Conservation (phyloP, 2,888 invertebrate genomes). For the Omphaloscelis lunosa region DNA sequence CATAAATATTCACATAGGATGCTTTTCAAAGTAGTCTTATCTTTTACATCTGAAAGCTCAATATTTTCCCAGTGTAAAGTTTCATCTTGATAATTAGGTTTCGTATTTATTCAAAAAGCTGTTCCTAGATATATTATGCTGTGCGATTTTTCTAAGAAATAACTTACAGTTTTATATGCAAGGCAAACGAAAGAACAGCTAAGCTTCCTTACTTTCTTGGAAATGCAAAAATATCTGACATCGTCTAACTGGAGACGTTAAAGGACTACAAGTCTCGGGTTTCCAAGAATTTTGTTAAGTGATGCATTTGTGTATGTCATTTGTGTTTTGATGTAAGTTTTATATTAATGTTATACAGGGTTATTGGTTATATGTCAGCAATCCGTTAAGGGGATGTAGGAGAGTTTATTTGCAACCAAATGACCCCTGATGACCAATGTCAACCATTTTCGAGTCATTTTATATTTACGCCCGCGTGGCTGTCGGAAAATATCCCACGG, state of each 20-base stretch:
- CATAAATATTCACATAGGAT: not conserved
- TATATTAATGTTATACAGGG: too few relatives aligned
- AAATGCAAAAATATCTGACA: slow-evolving; percentile 13
- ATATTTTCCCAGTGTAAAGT: slow-evolving; percentile 8
- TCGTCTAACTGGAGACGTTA: not conserved
- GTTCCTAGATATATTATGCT: not conserved
- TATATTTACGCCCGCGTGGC: too few relatives aligned
- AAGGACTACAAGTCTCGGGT: not conserved
- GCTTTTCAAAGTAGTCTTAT: not conserved
- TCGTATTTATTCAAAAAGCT: not conserved
- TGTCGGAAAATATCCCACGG: too few relatives aligned
- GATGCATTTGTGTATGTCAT: not conserved
- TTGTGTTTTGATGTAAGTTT: too few relatives aligned
- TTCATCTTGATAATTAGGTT: slow-evolving; percentile 1
- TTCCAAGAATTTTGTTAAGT: not conserved
- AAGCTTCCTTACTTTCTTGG: not conserved
- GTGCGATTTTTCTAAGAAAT: slow-evolving; percentile 13
- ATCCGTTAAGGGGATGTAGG: too few relatives aligned
- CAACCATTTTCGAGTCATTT: too few relatives aligned
- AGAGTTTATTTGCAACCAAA: too few relatives aligned
- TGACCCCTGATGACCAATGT: too few relatives aligned
- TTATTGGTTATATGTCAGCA: too few relatives aligned
- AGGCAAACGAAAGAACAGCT: slow-evolving; percentile 12
- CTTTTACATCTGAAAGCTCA: not conserved
- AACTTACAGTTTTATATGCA: not conserved